phyloP scores from a whole-genome alignment of 2,113 vertebrate species.

The Hippotragus niger region DNA sequence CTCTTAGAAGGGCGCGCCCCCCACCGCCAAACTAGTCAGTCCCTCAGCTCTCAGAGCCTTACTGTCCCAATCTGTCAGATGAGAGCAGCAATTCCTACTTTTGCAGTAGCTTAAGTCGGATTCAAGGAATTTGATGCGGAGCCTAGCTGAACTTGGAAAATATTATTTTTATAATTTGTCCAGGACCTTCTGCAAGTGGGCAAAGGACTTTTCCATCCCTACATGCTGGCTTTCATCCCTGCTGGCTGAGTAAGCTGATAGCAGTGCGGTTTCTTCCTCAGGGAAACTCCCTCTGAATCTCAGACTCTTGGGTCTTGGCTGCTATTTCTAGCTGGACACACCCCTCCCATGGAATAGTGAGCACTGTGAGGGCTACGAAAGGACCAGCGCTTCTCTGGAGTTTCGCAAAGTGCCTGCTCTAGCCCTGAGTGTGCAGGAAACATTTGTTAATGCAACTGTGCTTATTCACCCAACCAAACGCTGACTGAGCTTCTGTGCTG shows the following conservation, averaged over 20 bases:
- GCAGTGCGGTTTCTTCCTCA: not conserved
- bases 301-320: not conserved
- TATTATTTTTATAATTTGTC: conserved; percentile 23
- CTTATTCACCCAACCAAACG: not conserved
- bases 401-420: not conserved
- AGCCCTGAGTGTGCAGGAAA: not conserved
- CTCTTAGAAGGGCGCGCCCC: not conserved
- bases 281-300: not conserved
- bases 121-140: not conserved
- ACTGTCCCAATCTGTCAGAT: not conserved
- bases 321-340: not conserved
- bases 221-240: not conserved
- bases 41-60: not conserved
- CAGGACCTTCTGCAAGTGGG: conserved; percentile 9
- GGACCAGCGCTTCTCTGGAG: not conserved
- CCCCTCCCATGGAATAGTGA: not conserved
- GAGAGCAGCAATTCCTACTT: not conserved
- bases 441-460: not conserved
- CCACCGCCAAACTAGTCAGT: not conserved
- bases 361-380: not conserved
- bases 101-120: not conserved
- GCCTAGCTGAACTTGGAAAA: conserved; percentile 14
- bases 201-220: not conserved
- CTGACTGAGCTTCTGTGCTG: not conserved
- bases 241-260: not conserved